These are phyloP conservation scores for Choloepus didactylus DNA, from an alignment of 2,797 vertebrate genomes.

Conservation along the genomic window DNA sequence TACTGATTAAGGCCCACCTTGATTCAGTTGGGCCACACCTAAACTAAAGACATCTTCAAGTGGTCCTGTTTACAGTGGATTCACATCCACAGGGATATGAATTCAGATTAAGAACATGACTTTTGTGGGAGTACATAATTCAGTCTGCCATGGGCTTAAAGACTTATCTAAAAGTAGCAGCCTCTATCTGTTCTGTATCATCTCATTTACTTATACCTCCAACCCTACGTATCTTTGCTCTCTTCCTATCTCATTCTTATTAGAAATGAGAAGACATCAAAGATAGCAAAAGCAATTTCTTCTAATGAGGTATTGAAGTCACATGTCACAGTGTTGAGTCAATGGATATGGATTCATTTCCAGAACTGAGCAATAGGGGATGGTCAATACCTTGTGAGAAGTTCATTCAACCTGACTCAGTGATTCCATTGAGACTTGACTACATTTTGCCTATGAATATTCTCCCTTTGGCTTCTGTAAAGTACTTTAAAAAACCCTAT, in stretches of 20 bases:
- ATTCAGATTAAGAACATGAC: no score
- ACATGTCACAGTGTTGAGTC: neutral
- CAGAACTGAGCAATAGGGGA: neutral
- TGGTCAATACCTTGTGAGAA: neutral
- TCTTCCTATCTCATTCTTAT: neutral
- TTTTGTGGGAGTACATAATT: no score
- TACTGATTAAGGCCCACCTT: no score
- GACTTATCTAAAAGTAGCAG: neutral
- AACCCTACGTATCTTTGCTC: neutral
- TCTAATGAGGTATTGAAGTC: neutral
- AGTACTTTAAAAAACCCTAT: constrained; percentile 36
- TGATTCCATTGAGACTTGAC: neutral
- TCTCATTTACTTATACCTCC: neutral
- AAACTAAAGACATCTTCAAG: no score
- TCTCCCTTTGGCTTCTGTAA: neutral
- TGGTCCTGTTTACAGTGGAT: no score
- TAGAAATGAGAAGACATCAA: neutral
- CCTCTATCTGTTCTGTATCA: neutral
- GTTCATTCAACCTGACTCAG: neutral
- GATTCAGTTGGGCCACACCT: no score
- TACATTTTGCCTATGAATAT: neutral
- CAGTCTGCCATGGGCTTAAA: neutral
- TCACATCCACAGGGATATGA: no score
- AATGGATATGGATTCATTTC: neutral
- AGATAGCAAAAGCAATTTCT: neutral